Evolutionary conservation across 2,888 invertebrate genomes (phyloP).

Genomic region (Noctua janthina): DNA sequence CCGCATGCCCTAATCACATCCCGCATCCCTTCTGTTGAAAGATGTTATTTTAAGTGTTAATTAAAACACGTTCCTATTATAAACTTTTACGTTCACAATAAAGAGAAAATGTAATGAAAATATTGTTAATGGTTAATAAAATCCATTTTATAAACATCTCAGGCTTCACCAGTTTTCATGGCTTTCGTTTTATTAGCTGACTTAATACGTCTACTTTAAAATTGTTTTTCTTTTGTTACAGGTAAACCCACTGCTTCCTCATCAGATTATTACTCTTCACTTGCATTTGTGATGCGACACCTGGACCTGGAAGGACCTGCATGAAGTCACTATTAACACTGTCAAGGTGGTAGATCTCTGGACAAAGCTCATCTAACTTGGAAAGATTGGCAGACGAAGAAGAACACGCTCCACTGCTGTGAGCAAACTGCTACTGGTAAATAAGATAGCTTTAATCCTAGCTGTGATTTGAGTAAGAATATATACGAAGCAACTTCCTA

Average conservation of each 20-base stretch:
- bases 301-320: not conserved
- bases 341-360: not conserved
- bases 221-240: constrained; percentile 43
- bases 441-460: not conserved
- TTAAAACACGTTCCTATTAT: constrained; percentile 49
- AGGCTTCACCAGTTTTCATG: constrained; percentile 40
- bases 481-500: not conserved
- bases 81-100: constrained; percentile 40
- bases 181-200: constrained; percentile 37
- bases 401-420: not conserved
- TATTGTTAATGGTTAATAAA: constrained; percentile 55
- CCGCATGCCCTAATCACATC: not conserved
- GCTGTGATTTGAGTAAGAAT: not conserved
- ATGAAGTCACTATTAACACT: not conserved
- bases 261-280: too few relatives aligned
- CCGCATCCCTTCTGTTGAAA: not conserved
- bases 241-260: constrained; percentile 31
- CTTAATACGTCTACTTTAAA: constrained; percentile 15
- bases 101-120: constrained; percentile 48
- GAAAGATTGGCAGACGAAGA: not conserved
- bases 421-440: too few relatives aligned
- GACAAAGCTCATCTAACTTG: not conserved
- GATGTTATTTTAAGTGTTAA: constrained; percentile 43
- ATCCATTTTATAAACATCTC: constrained; percentile 54
- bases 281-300: not conserved